Evolutionary conservation across 2,797 vertebrate genomes (phyloP).

Genomic region (Falco berigora): DNA sequence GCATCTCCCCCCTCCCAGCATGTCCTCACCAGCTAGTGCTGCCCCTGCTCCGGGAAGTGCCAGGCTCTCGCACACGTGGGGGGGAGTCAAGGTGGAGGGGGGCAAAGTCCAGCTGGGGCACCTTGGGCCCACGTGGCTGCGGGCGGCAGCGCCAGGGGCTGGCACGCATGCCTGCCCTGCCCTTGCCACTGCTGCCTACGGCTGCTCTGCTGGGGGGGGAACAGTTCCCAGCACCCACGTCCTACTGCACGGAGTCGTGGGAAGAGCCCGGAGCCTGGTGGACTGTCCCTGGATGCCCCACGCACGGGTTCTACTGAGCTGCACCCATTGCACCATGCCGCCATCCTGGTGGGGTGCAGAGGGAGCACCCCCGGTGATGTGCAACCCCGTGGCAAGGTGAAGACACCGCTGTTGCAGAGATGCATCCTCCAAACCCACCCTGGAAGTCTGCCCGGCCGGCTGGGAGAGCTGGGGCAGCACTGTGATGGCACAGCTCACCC

Average conservation of each 20-base stretch:
- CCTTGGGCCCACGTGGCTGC: not conserved
- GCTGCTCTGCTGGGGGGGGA: not conserved
- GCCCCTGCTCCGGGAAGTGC: not conserved
- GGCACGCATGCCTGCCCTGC: not conserved
- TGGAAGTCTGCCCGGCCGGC: rapidly evolving
- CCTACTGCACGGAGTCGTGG: rapidly evolving
- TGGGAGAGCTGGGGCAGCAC: rapidly evolving
- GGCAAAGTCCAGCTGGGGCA: slow-evolving; percentile 17
- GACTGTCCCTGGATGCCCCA: rapidly evolving
- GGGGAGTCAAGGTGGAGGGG: not conserved
- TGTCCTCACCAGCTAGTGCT: not conserved
- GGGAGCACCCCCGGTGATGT: rapidly evolving
- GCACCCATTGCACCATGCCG: not conserved
- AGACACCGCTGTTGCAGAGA: rapidly evolving
- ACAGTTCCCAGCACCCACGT: rapidly evolving
- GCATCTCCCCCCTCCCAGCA: not conserved
- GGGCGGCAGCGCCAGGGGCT: not conserved
- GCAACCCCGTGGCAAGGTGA: not conserved
- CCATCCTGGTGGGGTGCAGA: rapidly evolving
- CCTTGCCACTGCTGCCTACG: not conserved
- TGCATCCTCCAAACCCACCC: not conserved
- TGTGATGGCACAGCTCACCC: rapidly evolving
- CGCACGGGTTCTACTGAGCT: rapidly evolving
- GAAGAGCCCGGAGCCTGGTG: rapidly evolving
- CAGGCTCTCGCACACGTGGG: not conserved